A percentile compares a stretch with the other conserved stretches of the same genome.
Conservation (phyloP, 1,140 invertebrate genomes). For the Cydia strobilella region DNA sequence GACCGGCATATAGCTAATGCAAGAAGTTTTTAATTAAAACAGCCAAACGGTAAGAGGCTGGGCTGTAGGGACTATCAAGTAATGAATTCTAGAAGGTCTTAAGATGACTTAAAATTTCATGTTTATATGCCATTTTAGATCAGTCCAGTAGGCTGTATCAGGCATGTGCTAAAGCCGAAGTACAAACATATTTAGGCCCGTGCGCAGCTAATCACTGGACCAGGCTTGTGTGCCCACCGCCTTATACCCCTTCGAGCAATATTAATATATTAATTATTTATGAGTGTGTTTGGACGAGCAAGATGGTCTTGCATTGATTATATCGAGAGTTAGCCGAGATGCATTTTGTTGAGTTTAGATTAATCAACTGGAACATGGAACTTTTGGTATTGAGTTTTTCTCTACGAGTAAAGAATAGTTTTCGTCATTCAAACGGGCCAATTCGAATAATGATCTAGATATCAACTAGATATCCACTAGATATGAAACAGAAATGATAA, state of each 20-base stretch:
- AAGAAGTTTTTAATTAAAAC: slow-evolving; percentile 81
- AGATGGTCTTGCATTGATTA: slow-evolving; percentile 18
- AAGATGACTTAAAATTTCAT: neutral
- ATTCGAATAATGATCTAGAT: too few relatives aligned
- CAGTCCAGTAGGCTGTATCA: slow-evolving; percentile 50
- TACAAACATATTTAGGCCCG: slow-evolving; percentile 79
- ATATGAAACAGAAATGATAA: too few relatives aligned
- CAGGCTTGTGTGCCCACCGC: slow-evolving; percentile 57
- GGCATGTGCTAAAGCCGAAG: slow-evolving; percentile 71
- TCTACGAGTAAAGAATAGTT: too few relatives aligned
- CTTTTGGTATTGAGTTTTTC: neutral
- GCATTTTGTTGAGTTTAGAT: neutral
- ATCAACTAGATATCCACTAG: too few relatives aligned
- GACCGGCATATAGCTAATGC: slow-evolving; percentile 73
- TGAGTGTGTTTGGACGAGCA: slow-evolving; percentile 1
- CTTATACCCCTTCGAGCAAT: slow-evolving; percentile 62
- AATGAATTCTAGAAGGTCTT: neutral
- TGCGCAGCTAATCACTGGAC: slow-evolving; percentile 67
- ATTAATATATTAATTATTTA: slow-evolving; percentile 32
- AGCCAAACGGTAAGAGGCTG: slow-evolving; percentile 75
- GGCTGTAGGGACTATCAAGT: slow-evolving; percentile 58
- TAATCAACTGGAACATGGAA: neutral
- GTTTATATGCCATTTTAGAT: neutral
- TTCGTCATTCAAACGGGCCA: too few relatives aligned
- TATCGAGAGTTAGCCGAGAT: neutral